Evolutionary conservation across 2,113 vertebrate genomes (phyloP), one percentile per base, ranked within the genome.

Genomic region (Larimichthys polyactis): DNA sequence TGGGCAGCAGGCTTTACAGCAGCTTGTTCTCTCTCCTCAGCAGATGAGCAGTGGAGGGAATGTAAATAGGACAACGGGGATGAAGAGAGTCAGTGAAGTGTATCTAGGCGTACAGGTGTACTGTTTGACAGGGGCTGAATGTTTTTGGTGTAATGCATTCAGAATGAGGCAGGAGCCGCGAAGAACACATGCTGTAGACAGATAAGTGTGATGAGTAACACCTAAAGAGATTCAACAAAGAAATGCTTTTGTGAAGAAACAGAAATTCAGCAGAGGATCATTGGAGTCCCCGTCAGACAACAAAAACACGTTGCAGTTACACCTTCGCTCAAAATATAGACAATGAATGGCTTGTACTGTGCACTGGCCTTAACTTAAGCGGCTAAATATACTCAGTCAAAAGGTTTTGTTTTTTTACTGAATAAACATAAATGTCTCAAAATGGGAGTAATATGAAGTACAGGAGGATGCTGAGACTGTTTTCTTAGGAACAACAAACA

Each of bases 91-190:
- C 77, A 40, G 19, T 81, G 81, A 69, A 83, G 77, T 78, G 87
- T 71, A 78, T 76, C 87, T 46, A 66, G 57, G 82, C 27, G 46
- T 82, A 82, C 82, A 88, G 87, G 87, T 85, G 83, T 83, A 43
- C 63, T 64, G 71, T 71, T 40, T 81, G 84, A 77, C 84, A 59
- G 87, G 16, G 72, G 69, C 81, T 86, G 78, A 78, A 55, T 75
- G 83, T 72, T 80, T 66, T 65, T 51, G 36, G 54, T 40, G 70
- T 79, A 67, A 86, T 84, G 81, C 78, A 71, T 83, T 78, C 73
- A 75, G 81, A 81, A 70, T 63, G 77, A 83, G 83, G 58, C 79
- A 14, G 70, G n/a, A 66, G 80, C 40, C 11, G 20, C 9, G 51
- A 55, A 60, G 32, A 78, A 79, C 71, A 75, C 83, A 75, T 82